These are phyloP conservation scores for Hypomecis punctinalis DNA, from an alignment of 2,888 invertebrate genomes.

Conservation along the genomic window DNA sequence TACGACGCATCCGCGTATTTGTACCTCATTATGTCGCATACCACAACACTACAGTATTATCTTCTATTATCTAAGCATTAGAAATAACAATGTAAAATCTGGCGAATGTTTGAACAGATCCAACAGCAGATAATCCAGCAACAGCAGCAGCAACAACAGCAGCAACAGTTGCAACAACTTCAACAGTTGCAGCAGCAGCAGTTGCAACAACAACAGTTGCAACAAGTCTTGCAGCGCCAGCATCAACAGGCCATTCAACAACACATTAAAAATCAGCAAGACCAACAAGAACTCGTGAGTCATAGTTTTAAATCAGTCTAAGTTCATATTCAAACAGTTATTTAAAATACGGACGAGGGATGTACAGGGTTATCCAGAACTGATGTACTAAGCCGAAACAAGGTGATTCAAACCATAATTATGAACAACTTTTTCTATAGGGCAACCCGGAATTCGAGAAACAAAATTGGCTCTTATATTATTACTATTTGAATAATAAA, in stretches of 20 bases:
- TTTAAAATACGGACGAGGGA: background rate
- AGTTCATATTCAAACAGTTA: background rate
- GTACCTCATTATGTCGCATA: too few species aligned
- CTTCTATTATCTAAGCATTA: too few species aligned
- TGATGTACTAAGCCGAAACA: too few species aligned
- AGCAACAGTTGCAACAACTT: slow-evolving; percentile 63
- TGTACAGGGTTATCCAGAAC: too few species aligned
- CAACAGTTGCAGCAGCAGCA: slow-evolving; percentile 69
- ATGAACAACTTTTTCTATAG: too few species aligned
- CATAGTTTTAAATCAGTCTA: slow-evolving; percentile 37
- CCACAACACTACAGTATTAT: too few species aligned
- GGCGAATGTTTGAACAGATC: slow-evolving; percentile 53
- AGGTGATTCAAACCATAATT: too few species aligned
- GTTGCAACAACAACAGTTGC: slow-evolving; percentile 68
- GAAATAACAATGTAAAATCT: too few species aligned
- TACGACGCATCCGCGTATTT: too few species aligned
- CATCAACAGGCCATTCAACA: slow-evolving; percentile 85
- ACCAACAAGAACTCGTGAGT: slow-evolving; percentile 76
- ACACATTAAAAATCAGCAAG: slow-evolving; percentile 85
- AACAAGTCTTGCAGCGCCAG: slow-evolving; percentile 81
- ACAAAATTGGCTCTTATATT: too few species aligned
- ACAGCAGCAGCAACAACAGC: slow-evolving; percentile 64
- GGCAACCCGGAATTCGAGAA: too few species aligned
- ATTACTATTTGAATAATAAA: too few species aligned
- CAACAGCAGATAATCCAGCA: slow-evolving; percentile 81